Evolutionary conservation across 1,140 invertebrate species (phyloP).

Genomic region (Popillia japonica): DNA sequence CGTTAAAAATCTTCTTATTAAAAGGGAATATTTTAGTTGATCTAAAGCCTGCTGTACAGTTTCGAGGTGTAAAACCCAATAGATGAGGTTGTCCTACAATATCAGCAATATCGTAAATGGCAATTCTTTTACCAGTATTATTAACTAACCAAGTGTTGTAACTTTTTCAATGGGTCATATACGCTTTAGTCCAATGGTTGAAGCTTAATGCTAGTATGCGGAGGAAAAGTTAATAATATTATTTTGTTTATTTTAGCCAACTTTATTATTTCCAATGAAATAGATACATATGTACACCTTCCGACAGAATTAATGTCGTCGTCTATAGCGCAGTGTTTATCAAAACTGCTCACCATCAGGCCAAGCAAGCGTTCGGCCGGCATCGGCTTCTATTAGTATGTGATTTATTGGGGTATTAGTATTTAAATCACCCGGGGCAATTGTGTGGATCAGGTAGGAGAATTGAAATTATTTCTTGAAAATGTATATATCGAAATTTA

Average conservation of each 20-base stretch:
- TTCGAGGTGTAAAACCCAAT: constrained; percentile 41
- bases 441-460: no score
- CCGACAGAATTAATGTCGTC: no score
- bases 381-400: no score
- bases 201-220: constrained; percentile 50
- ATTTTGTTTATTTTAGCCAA: constrained; percentile 54
- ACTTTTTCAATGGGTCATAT: constrained; percentile 42
- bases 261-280: constrained; percentile 49
- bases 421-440: no score
- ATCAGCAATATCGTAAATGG: constrained; percentile 46
- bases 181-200: constrained; percentile 52
- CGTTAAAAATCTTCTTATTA: constrained; percentile 30
- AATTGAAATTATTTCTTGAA: no score
- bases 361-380: no score
- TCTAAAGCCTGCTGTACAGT: constrained; percentile 28
- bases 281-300: no score
- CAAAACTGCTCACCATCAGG: no score
- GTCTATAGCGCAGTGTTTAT: no score
- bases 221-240: constrained; percentile 48
- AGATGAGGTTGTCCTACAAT: constrained; percentile 42
- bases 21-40: constrained; percentile 35
- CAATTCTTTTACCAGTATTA: constrained; percentile 46
- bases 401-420: no score
- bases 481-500: no score
- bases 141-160: constrained; percentile 41